phyloP scores from a whole-genome alignment of 2,113 vertebrate genomes.

The Chrysemys picta region DNA sequence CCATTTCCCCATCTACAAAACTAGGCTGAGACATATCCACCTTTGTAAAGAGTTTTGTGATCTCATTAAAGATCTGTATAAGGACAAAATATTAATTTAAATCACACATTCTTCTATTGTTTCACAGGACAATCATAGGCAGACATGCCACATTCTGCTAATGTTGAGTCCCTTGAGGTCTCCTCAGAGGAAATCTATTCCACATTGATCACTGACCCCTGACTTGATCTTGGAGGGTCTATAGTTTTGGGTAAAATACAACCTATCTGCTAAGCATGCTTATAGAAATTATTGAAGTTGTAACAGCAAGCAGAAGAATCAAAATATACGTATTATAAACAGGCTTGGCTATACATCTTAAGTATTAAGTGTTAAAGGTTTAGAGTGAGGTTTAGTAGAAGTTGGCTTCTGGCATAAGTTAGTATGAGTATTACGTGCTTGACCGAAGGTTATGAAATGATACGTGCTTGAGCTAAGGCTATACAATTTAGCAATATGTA shows the following conservation, averaged over 20 bases:
- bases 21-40: neutral
- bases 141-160: neutral
- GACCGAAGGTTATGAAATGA: neutral
- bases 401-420: neutral
- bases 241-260: neutral
- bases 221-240: neutral
- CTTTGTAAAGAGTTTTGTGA: constrained; percentile 5
- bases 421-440: neutral
- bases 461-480: neutral
- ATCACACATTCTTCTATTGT: neutral
- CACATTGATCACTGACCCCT: neutral
- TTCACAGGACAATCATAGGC: neutral
- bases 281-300: neutral
- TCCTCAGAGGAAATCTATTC: neutral
- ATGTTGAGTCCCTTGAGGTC: neutral
- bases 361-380: neutral
- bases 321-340: neutral
- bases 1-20: neutral
- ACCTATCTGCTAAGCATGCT: neutral
- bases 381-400: neutral
- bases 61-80: neutral
- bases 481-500: neutral
- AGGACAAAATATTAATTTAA: neutral
- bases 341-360: neutral
- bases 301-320: neutral